Base-by-base conservation (phyloP, 2,888 invertebrate genomes). In the Leptopilina myrica region DNA sequence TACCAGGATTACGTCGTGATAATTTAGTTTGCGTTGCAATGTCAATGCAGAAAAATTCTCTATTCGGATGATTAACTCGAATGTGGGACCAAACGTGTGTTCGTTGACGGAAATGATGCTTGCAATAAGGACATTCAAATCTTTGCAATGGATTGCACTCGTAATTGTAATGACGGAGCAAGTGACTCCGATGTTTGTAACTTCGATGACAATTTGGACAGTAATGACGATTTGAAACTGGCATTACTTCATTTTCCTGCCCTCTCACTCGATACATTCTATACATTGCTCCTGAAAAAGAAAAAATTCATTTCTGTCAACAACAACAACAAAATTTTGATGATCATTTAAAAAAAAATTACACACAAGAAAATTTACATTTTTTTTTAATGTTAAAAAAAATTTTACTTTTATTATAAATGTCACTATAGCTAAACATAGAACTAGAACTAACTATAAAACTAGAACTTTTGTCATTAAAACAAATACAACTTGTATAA, bases 141-240 rank as follows among this genome's bases (percentile, higher is more conserved):
- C 91, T 86, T 67, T 90, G 90, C 1, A 87, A 86, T n/a, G 88
- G 88, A 4, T 91, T 92, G 81, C 92, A 92, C 83, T 92, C 92
- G 84, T 90, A 91, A 79, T 86, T 92, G 89, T 92, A 92, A 86
- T 94, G 94, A 1, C 94, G 92, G 83, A 93, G 93, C 87, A 95
- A 92, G 86, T 94, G 94, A 12, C 94, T 93, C 83, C 94, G 94
- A 78, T 94, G 93, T 83, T 94, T 92, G 89, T 95, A 95, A 84
- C 93, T 93, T 87, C 94, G 94, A 84, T 91, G 92, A 86, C 94
- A 94, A 62, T 93, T 93, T 43, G 92, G 92, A 86, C 94, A 94
- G 15, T 92, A 92, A 80, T 92, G 91, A 14, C 90, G 88, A 75
- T 78, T 84, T 43, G 20, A 26, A 53, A 12, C 14, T 15, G 49